Percentiles rank a stretch among this genome's conserved stretches.
These are phyloP conservation scores for Bujurquina vittata DNA, from an alignment of 2,113 vertebrate genomes.

Conservation along the genomic window DNA sequence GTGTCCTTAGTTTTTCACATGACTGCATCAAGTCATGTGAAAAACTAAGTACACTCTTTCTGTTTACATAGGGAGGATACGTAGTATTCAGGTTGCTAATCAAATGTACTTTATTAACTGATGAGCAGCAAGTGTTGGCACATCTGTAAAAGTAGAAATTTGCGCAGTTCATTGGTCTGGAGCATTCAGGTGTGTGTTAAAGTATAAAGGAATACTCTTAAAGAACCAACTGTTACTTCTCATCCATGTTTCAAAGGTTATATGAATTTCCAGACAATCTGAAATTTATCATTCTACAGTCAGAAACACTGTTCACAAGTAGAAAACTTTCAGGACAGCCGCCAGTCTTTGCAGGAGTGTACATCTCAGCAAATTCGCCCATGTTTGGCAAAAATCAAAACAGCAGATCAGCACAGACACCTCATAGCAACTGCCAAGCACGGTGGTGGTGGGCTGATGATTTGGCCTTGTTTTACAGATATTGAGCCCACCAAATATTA, in stretches of 20 bases:
- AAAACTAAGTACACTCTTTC: not conserved
- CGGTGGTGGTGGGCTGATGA: too few relatives aligned
- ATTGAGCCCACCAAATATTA: too few relatives aligned
- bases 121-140: too few relatives aligned
- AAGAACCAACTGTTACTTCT: not conserved
- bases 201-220: not conserved
- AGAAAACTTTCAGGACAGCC: too few relatives aligned
- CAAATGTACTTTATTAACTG: too few relatives aligned
- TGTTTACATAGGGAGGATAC: not conserved
- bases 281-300: fast-evolving
- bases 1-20: not conserved
- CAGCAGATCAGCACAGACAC: too few relatives aligned
- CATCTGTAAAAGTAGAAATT: not conserved
- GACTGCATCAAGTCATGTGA: fast-evolving
- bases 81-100: not conserved
- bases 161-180: not conserved
- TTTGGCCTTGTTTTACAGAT: too few relatives aligned
- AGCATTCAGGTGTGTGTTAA: not conserved
- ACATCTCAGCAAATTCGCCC: too few relatives aligned
- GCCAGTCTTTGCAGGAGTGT: too few relatives aligned
- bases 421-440: too few relatives aligned
- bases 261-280: not conserved
- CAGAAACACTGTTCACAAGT: not conserved
- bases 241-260: not conserved
- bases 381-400: too few relatives aligned